These are phyloP conservation scores for Habroteleia sp. DNA, from an alignment of 2,888 invertebrate genomes.

Conservation along the genomic window DNA sequence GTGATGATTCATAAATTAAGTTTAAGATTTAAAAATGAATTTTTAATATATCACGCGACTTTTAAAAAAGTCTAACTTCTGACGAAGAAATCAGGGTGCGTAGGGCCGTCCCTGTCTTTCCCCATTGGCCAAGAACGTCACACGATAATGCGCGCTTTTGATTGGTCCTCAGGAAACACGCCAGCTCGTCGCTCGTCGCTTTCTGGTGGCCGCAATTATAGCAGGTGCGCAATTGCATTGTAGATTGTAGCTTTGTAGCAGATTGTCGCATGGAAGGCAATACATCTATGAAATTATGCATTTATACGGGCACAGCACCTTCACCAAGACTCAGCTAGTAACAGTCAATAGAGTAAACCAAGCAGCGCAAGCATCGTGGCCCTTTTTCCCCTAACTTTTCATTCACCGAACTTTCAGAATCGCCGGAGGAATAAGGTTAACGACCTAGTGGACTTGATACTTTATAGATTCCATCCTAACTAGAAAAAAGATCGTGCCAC, in stretches of 20 bases:
- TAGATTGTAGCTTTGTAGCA: background rate
- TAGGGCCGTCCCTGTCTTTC: slow-evolving; percentile 47
- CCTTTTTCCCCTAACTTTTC: slow-evolving; percentile 6
- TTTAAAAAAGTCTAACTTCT: no score
- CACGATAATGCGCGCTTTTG: slow-evolving; percentile 51
- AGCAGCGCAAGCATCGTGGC: background rate
- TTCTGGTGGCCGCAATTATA: slow-evolving; percentile 46
- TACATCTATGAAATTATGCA: slow-evolving; percentile 7
- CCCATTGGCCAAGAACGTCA: slow-evolving; percentile 43
- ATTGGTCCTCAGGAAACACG: slow-evolving; percentile 61
- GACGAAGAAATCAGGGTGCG: no score
- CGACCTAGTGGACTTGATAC: slow-evolving; percentile 12
- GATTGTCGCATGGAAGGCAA: slow-evolving; percentile 5
- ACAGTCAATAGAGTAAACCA: no score
- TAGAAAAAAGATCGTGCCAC: slow-evolving; percentile 14
- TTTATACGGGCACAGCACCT: no score
- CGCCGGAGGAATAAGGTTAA: slow-evolving; percentile 4
- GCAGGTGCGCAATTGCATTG: slow-evolving; percentile 49
- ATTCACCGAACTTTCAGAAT: background rate
- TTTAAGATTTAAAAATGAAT: no score
- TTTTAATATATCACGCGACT: no score
- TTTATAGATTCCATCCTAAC: background rate
- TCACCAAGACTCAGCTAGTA: slow-evolving; percentile 4
- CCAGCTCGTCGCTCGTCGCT: slow-evolving; percentile 52
- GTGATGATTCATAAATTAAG: no score